Evolutionary conservation across 2,888 invertebrate species (phyloP), one percentile per base, ranked within the genome.

Genomic region (Drosophila emarginata): DNA sequence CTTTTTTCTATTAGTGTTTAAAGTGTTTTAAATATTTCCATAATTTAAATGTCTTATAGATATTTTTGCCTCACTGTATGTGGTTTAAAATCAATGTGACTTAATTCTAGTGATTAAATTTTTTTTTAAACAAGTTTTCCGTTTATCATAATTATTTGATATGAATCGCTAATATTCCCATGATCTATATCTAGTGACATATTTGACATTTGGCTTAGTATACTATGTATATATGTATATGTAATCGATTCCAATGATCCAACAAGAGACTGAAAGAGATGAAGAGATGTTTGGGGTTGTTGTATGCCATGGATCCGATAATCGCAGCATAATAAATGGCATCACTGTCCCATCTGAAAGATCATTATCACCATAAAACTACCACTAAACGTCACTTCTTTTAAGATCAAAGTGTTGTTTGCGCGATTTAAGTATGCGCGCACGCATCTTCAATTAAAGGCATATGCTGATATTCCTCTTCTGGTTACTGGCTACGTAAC

Each of bases 341-440:
- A 90, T 90, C 90, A 90, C 89, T 90, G 89, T 90, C 90, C 90
- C 89, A 90, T 88, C 88, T 72, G 77, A 78, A 78, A 88, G 90
- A 90, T 90, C 89, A 87, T 90, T 89, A 90, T 90, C 90, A 83
- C 82, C 84, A 83, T 88, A 79, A 87, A 90, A 90, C 90, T 87
- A 89, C 90, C 89, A 90, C 90, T 89, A 90, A 90, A 89, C 90
- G 91, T 90, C 90, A 90, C 90, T 90, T 88, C 88, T 87, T 87
- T 90, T 90, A 90, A 90, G 91, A 90, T 90, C 90, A 90, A 90
- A 90, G 90, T 90, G 90, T 80, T 90, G 90, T 90, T 80, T 80
- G 89, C 91, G 90, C 88, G 84, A 77, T 78, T 79, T 80, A 87
- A 86, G 76, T 73, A 86, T 88, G 84, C 87, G 81, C 89, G 90